Evolutionary conservation across 1,140 invertebrate species (phyloP), one percentile per base, ranked within the genome.

Genomic region (Lanistes nyassanus): DNA sequence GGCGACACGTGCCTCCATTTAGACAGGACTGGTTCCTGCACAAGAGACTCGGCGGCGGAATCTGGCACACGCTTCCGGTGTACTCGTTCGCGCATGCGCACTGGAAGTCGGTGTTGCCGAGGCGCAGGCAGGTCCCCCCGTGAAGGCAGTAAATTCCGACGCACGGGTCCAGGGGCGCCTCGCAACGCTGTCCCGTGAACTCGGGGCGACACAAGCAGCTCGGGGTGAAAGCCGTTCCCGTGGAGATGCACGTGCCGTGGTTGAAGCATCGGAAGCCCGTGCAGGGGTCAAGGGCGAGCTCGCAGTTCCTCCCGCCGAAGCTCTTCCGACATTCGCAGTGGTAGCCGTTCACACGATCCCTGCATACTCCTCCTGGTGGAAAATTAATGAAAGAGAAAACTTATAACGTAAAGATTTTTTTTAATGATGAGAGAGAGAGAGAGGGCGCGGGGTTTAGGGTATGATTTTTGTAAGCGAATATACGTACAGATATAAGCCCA

Each of bases 121-220:
- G 56, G 9, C 55, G 55, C 36, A 70, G 72, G 68, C 81, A 83
- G 19, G 76, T 75, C 19, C 81, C 81, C 16, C 77, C 77, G 37
- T 83, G 74, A 19, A 76, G 73, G 62, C 81, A 83, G 31, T 47
- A 65, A 26, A 81, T 76, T 19, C 78, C 77, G 19, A 69, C 60
- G 39, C 81, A 83, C 29, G 78, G 77, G 68, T 83, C 74, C 29
- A 78, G 55, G 16, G 78, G 72, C 26, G 74, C 77, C 51, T 81
- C 82, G 77, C 83, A 84, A 9, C 77, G 69, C 47, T 58, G 51
- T 13, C 83, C 83, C 21, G 76, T 81, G 66, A 78, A 84, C 31
- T 79, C 79, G 23, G 74, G 69, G n/a, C 26, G 76, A 70, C 83
- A 84, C 53, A 71, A 31, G 66, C 82, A 84, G 31, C 56, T 70